A percentile compares a stretch with the other conserved stretches of the same genome.
Conservation (phyloP, 2,888 invertebrate species). For the Metallyticus violacea region DNA sequence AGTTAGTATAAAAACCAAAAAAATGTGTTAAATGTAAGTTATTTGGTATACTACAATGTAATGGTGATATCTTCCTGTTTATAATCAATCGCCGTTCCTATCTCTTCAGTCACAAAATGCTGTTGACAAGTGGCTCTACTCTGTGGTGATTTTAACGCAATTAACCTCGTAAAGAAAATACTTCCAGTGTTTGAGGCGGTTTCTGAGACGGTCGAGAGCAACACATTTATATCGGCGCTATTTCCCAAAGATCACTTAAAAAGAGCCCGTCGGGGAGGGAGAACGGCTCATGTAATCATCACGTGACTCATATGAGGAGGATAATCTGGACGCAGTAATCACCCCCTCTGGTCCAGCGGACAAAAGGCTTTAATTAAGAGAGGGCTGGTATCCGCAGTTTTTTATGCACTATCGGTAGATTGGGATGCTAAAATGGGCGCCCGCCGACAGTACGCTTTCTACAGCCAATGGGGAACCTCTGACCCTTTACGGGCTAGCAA, state of each 20-base stretch:
- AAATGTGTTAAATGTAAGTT: too few species aligned
- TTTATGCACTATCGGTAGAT: neutral
- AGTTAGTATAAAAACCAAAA: too few species aligned
- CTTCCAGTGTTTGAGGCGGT: too few species aligned
- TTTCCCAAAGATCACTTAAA: neutral
- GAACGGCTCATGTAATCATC: neutral
- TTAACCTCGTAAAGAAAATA: too few species aligned
- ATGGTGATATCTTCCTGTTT: too few species aligned
- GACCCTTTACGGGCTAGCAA: neutral
- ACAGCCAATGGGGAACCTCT: neutral
- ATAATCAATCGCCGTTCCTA: too few species aligned
- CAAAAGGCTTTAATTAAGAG: slow-evolving; percentile 28
- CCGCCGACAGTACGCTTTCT: neutral
- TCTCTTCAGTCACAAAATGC: too few species aligned
- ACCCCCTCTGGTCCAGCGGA: slow-evolving; percentile 10
- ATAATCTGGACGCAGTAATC: slow-evolving; percentile 20
- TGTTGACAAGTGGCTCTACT: too few species aligned
- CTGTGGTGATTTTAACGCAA: too few species aligned
- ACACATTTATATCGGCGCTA: neutral
- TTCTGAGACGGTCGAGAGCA: too few species aligned
- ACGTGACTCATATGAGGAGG: slow-evolving; percentile 9
- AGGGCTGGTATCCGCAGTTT: neutral
- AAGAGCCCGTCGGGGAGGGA: neutral
- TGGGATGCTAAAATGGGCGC: neutral
- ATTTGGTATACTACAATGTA: too few species aligned